Evolutionary conservation across 2,888 invertebrate species (phyloP), one percentile per base, ranked within the genome.

Genomic region (Idaea straminata): DNA sequence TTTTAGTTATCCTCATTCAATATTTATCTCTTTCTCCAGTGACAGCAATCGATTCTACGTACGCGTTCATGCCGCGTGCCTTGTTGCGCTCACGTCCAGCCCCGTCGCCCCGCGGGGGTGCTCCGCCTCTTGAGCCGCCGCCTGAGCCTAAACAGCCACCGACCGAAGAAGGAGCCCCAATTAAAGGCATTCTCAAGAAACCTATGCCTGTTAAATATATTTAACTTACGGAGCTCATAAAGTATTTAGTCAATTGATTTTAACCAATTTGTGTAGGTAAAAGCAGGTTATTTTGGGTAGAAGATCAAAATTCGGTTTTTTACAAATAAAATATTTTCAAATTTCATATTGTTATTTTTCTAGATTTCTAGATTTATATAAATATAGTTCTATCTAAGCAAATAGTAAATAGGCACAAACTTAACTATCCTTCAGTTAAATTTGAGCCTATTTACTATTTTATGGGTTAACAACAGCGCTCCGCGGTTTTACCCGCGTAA

Each of bases 191-290:
- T 69, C 74, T 92, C 38, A 92, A 92, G 71, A 92, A 90, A 79
- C 91, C 92, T 0, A 92, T 92, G 92, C 92, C 92, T 5, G 85
- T 92, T 76, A 92, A 89, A 81, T 92, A 88, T 79, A 86, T 92
- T 76, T 89, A 77, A 66, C 69, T 66, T 62, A 36, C 36, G 36
- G n/a, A n/a, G n/a, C 25, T 25, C 25, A 25, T 25, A 25, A 25
- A 25, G 61, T 61, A 47, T 68, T 70, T 62, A 65, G 60, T 62
- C 61, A 25, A 25, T 25, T 36, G 38, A 57, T 61, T 64, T 38
- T 25, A 15, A 47, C 25, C 36, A 60, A 36, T 63, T 63, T 59
- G 59, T 34, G 25, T 34, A 36, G 6, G 5, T 38, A 35, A 35
- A 15, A 36, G 38, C 25, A 38, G 6, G 36, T 63, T n/a, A n/a